A percentile compares a stretch with the other conserved stretches of the same genome.
Conservation (phyloP, 2,113 vertebrate genomes). For the Proterorhinus semilunaris region DNA sequence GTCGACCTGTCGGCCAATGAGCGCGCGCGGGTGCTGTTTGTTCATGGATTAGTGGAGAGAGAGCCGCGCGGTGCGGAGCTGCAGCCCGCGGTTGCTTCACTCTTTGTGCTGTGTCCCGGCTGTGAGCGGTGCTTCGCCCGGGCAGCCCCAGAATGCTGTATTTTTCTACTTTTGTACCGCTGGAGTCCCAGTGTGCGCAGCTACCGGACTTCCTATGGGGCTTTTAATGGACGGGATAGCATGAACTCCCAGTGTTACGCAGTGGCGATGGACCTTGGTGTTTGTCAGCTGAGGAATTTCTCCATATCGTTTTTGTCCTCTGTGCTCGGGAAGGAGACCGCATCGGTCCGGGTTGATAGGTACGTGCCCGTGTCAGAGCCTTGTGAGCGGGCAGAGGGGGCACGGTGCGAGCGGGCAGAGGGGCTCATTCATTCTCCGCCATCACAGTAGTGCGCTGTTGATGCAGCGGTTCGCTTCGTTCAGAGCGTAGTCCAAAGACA, state of each 20-base stretch:
- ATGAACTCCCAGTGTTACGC: conserved; percentile 90
- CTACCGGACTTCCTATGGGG: conserved; percentile 1
- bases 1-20: conserved; percentile 50
- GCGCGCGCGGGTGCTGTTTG: conserved; percentile 15
- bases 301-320: conserved; percentile 94
- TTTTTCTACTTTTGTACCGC: conserved; percentile 59
- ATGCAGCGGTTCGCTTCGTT: no score
- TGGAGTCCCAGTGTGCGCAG: conserved; percentile 23
- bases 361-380: conserved; percentile 45
- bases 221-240: conserved; percentile 73
- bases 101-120: conserved; percentile 58
- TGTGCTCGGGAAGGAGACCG: conserved; percentile 86
- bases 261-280: conserved; percentile 94
- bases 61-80: conserved; percentile 29
- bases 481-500: no score
- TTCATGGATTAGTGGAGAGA: conserved; percentile 31
- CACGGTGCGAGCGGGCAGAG: background rate
- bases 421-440: conserved; percentile 31
- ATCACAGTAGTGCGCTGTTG: conserved; percentile 11
- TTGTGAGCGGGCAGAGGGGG: background rate
- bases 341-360: conserved; percentile 87
- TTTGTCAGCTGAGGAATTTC: conserved; percentile 94
- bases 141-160: conserved; percentile 48
- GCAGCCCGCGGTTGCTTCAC: conserved; percentile 34
- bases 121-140: conserved; percentile 30